phyloP scores from a whole-genome alignment of 2,797 vertebrate genomes.

The Trachurus trachurus region DNA sequence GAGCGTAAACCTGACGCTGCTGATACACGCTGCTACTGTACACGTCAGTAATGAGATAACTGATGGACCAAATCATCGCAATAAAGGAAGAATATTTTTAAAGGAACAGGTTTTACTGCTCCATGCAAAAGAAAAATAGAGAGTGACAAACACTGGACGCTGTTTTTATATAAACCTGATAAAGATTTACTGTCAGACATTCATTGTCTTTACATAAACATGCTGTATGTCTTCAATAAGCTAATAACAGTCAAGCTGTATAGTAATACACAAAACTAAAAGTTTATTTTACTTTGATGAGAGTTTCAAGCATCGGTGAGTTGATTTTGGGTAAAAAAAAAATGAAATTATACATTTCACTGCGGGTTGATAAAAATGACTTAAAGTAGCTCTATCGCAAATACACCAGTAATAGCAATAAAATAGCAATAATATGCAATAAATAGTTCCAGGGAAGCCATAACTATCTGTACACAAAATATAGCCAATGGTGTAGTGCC shows the following conservation, averaged over 20 bases:
- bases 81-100: background rate
- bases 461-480: too few relatives aligned
- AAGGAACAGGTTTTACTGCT: background rate
- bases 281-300: too few relatives aligned
- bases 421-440: too few relatives aligned
- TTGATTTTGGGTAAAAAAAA: too few relatives aligned
- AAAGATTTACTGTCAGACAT: background rate
- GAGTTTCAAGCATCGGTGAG: background rate
- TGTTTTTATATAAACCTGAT: background rate
- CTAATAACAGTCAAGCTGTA: background rate
- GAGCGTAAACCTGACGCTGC: constrained; percentile 2
- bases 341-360: background rate
- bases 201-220: background rate
- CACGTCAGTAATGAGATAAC: background rate
- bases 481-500: too few relatives aligned
- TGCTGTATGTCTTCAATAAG: background rate
- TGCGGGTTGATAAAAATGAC: background rate
- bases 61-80: too few relatives aligned
- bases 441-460: too few relatives aligned
- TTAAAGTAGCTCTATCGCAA: too few relatives aligned
- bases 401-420: too few relatives aligned
- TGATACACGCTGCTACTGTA: background rate
- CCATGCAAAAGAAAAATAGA: background rate
- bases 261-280: too few relatives aligned
- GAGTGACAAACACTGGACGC: background rate